phyloP scores from a whole-genome alignment of 1,140 invertebrate genomes.

The Ridgeia piscesae region DNA sequence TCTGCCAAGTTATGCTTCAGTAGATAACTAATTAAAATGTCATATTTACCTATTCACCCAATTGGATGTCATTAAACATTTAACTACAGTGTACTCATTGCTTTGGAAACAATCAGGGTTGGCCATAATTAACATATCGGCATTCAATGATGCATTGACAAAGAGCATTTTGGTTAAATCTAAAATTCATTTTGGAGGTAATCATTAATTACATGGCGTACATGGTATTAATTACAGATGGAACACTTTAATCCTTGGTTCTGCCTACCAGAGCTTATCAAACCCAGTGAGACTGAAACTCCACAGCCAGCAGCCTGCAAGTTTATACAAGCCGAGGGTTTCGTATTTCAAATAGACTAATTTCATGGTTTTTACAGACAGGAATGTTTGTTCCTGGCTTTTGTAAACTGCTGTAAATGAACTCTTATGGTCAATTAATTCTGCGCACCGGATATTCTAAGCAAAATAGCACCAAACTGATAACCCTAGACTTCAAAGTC shows the following conservation, averaged over 20 bases:
- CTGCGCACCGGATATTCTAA: background rate
- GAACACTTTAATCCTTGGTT: background rate
- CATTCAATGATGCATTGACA: background rate
- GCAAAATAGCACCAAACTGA: background rate
- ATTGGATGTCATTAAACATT: background rate
- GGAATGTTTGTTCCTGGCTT: background rate
- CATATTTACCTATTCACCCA: background rate
- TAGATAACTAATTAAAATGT: background rate
- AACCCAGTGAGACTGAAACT: background rate
- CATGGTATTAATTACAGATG: background rate
- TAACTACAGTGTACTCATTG: background rate
- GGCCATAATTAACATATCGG: background rate
- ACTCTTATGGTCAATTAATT: background rate
- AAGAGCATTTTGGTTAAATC: background rate
- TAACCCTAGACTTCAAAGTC: background rate
- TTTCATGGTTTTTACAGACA: slow-evolving; percentile 1
- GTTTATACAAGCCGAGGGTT: background rate
- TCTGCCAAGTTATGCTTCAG: background rate
- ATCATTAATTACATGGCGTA: background rate
- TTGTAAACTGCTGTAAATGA: background rate
- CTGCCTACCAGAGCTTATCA: background rate
- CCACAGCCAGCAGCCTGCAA: background rate
- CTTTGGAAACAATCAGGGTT: background rate
- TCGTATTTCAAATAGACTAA: background rate
- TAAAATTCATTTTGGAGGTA: background rate